Base-by-base conservation (phyloP, 2,113 vertebrate genomes). In the Thomomys bottae region DNA sequence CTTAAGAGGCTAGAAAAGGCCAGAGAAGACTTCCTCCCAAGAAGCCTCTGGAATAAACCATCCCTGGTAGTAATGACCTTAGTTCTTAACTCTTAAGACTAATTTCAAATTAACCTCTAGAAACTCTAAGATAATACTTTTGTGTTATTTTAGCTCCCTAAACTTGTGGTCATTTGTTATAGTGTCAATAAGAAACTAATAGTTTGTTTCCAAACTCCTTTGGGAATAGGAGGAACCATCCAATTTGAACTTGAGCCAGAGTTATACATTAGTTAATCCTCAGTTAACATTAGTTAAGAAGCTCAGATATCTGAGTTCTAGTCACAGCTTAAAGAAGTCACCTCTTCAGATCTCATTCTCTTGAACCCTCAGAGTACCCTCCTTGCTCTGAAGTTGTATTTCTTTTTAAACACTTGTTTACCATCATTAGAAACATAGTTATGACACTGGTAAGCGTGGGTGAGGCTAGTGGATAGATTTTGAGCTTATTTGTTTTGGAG, bases 401-500 rank as follows among this genome's bases (percentile, higher is more conserved):
- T 81, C 21, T 95, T 77, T 80, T 82, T 30, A 75, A 92, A 45
- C 40, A 66, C 87, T 71, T 84, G 84, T 94, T 94, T 80, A 77
- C 83, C 26, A 1, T 92, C 88, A 63, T 78, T 80, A 76, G 79
- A 61, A 70, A 42, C 6, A 2, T 93, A 34, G 64, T 93, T 92
- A 59, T 30, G 81, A 63, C 68, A 84, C 38, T 67, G 77, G 45
- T 92, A 67, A 81, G 28, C 75, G 23, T 84, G 84, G 93, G 90
- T 79, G 92, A 45, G 92, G 72, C 90, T 67, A 11, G 3, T 45
- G 38, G 91, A 71, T 76, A 84, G 59, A 91, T 84, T 86, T 54
- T 86, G 28, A 87, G 80, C 91, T 94, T 87, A 67, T 93, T 96
- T 96, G 86, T 92, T 91, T 96, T 86, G 88, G 78, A 95, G 81